These are phyloP conservation scores for Acholoe squamosa DNA, from an alignment of 2,888 invertebrate species.

Conservation along the genomic window DNA sequence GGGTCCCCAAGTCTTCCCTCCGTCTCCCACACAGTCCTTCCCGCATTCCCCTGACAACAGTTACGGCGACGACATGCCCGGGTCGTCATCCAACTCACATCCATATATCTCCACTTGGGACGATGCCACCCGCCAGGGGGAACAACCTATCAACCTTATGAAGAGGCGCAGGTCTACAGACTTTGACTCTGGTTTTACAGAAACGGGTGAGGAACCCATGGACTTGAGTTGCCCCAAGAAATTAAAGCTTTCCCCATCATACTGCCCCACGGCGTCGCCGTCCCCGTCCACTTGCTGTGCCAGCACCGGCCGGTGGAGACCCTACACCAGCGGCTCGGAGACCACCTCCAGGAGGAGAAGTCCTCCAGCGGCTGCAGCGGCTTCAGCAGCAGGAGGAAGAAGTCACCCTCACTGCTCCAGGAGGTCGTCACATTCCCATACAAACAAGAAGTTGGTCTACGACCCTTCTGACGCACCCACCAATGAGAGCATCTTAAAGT, in stretches of 20 bases:
- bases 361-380: not conserved
- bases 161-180: not conserved
- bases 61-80: not conserved
- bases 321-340: not conserved
- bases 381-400: not conserved
- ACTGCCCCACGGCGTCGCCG: not conserved
- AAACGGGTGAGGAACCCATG: not conserved
- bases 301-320: no score
- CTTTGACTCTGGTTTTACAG: not conserved
- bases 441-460: not conserved
- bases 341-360: not conserved
- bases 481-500: conserved; percentile 33
- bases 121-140: not conserved
- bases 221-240: conserved; percentile 44
- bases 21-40: not conserved
- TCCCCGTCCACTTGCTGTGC: not conserved
- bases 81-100: not conserved
- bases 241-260: not conserved
- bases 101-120: not conserved
- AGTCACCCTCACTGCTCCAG: not conserved
- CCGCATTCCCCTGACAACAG: not conserved
- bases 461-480: not conserved
- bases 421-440: not conserved
- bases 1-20: not conserved
- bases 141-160: not conserved